Evolutionary conservation across 2,888 invertebrate species (phyloP), one percentile per base, ranked within the genome.

Genomic region (Polyploca ridens): DNA sequence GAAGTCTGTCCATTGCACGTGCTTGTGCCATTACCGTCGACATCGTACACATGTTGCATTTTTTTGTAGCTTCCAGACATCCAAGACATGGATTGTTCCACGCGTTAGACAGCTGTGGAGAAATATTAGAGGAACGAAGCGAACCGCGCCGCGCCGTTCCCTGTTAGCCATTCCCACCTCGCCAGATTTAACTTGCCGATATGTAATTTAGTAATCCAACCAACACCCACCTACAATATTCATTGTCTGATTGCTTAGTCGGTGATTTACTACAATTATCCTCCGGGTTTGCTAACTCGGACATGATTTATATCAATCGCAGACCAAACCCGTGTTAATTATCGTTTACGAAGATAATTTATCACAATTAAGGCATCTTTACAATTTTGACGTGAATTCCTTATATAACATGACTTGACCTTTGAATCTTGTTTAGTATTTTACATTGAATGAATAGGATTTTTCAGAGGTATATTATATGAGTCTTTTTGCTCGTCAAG

Each of bases 201-300:
- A 87, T 87, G 84, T 85, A 83, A 86, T 88, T 89, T 87, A 87
- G 84, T 84, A 86, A 87, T 86, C 81, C 82, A 76, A 79, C 73
- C 79, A 79, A 89, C 91, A 87, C 91, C 92, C 91, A 91, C 91
- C 81, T 83, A 76, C 76, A 84, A 83, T 82, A 86, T 88, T 86
- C 83, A 86, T 84, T 85, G 85, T 88, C 83, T 84, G 85, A 88
- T 88, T 88, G 87, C 87, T 86, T 81, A 84, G 79, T 79, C 81
- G 78, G 83, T 89, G 89, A 90, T 91, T 93, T 90, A 90, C 78
- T 87, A 80, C 86, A 85, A 88, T 87, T 89, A 89, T 89, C 83
- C 80, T 78, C 74, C 75, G 83, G 79, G 82, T 86, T 87, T 82
- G 82, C 87, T 86, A 87, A 90, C 82, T 84, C 76, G 76, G 79